Evolutionary conservation across 2,888 invertebrate species (phyloP).

Genomic region (Tridacna gigas): DNA sequence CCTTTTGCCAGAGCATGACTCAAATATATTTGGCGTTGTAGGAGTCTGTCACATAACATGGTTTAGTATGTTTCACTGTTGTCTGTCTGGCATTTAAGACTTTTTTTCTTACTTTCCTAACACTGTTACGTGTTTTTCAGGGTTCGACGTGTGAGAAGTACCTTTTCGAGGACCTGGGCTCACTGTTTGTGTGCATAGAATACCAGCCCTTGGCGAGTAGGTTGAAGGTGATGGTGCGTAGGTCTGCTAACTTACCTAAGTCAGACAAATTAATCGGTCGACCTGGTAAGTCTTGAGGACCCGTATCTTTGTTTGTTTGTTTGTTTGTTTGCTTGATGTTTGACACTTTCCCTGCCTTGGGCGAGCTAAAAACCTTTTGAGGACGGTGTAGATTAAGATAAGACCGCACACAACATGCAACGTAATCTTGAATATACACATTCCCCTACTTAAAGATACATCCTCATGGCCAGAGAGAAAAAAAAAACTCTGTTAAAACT

Average conservation of each 20-base stretch:
- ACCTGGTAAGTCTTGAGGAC: conserved; percentile 59
- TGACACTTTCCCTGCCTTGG: too few species aligned
- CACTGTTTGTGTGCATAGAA: conserved; percentile 74
- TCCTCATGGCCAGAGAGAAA: too few species aligned
- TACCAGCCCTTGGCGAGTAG: conserved; percentile 71
- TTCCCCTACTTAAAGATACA: too few species aligned
- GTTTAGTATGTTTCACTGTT: too few species aligned
- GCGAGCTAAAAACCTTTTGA: too few species aligned
- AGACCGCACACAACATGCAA: too few species aligned
- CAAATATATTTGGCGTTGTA: too few species aligned
- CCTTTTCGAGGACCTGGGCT: conserved; percentile 71
- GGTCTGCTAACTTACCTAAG: conserved; percentile 72
- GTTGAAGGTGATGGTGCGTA: conserved; percentile 77
- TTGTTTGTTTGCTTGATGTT: neutral
- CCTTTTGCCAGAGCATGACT: too few species aligned
- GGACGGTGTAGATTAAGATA: too few species aligned
- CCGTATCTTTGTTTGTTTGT: neutral
- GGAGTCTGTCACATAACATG: too few species aligned
- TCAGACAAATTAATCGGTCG: conserved; percentile 68
- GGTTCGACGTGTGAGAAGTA: conserved; percentile 72
- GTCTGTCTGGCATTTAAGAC: neutral
- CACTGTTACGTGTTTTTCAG: conserved; percentile 54
- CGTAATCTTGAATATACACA: too few species aligned
- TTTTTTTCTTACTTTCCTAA: neutral
- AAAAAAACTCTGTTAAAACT: too few species aligned